Conservation (phyloP, 2,888 invertebrate species). For the Ectemnius lituratus region DNA sequence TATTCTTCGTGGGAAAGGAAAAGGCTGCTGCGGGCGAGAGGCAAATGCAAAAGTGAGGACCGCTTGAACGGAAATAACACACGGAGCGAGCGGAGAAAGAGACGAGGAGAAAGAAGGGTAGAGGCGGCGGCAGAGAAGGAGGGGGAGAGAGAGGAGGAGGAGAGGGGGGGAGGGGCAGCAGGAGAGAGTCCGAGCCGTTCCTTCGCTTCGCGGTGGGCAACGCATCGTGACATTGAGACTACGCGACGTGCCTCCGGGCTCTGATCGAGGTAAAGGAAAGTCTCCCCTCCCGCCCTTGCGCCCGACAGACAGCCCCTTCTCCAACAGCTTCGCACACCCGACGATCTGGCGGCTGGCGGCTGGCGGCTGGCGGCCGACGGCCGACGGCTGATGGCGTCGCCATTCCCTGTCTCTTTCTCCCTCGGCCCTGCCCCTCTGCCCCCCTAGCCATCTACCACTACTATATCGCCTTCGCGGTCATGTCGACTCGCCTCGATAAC, state of each 20-base stretch:
- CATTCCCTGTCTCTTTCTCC: conserved; percentile 20
- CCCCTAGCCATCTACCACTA: conserved; percentile 32
- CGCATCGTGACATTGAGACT: conserved; percentile 45
- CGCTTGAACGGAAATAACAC: too few relatives aligned
- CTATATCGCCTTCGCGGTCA: conserved; percentile 22
- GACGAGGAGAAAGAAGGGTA: not conserved
- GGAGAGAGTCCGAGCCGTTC: conserved; percentile 18
- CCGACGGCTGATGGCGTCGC: too few relatives aligned
- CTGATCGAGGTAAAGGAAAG: conserved; percentile 48
- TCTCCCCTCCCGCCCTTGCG: conserved; percentile 18
- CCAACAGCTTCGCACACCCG: not conserved
- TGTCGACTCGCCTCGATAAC: conserved; percentile 20
- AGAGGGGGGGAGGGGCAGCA: not conserved
- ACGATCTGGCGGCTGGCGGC: too few relatives aligned
- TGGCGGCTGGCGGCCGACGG: too few relatives aligned
- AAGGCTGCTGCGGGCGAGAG: too few relatives aligned
- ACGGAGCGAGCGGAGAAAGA: too few relatives aligned
- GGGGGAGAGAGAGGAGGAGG: not conserved
- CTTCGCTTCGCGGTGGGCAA: conserved; percentile 22
- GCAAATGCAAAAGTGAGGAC: too few relatives aligned
- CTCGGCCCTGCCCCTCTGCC: not conserved
- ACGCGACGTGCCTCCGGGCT: conserved; percentile 15
- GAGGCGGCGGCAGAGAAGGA: not conserved
- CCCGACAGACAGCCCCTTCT: not conserved
- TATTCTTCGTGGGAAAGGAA: too few relatives aligned